Evolutionary conservation across 2,797 vertebrate genomes (phyloP).

Genomic region (Acropternis orthonyx): DNA sequence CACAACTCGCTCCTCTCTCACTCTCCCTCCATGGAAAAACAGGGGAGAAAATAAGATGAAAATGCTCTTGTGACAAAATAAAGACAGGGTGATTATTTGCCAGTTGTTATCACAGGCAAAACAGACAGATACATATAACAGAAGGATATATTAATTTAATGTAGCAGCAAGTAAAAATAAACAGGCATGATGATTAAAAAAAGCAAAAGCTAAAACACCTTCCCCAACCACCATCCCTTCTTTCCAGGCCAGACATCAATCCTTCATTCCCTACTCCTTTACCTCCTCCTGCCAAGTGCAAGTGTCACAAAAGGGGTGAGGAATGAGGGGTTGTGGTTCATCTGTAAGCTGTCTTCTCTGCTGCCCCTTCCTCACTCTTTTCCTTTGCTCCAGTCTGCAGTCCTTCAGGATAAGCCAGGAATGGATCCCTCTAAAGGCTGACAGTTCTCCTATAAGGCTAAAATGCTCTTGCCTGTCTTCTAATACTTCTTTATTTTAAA

Average conservation of each 20-base stretch:
- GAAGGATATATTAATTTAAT: background rate
- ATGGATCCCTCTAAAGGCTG: background rate
- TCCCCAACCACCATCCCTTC: background rate
- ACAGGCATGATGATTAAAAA: background rate
- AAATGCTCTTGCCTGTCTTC: background rate
- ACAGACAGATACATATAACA: too few relatives aligned
- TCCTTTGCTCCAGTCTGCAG: background rate
- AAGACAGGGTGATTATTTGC: background rate
- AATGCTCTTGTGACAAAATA: background rate
- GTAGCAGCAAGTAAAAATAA: background rate
- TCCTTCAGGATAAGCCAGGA: background rate
- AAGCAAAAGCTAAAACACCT: background rate
- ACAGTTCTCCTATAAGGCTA: background rate
- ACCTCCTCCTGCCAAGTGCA: background rate
- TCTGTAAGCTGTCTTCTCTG: background rate
- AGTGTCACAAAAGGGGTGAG: background rate
- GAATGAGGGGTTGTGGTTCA: accelerated
- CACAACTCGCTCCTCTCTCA: background rate
- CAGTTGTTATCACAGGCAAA: background rate
- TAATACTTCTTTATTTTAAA: background rate
- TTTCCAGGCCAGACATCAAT: background rate
- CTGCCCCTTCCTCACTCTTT: background rate
- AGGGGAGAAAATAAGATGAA: background rate
- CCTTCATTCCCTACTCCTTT: background rate
- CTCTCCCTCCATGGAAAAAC: background rate